Evolutionary conservation across 2,797 vertebrate genomes (phyloP).

Genomic region (Tenualosa ilisha): DNA sequence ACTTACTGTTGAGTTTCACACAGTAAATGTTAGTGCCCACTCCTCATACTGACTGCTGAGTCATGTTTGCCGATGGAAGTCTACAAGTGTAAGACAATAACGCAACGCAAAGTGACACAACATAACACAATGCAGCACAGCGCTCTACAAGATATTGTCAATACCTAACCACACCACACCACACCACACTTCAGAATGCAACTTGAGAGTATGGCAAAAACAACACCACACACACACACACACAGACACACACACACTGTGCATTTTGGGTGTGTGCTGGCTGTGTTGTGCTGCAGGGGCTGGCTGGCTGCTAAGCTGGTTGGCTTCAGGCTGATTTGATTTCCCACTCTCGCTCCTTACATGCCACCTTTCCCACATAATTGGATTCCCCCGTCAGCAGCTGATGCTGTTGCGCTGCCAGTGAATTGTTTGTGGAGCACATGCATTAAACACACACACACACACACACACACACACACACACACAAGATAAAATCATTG

Average conservation of each 20-base stretch:
- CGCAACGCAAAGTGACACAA: no score
- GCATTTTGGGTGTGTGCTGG: background rate
- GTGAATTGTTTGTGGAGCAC: conserved; percentile 17
- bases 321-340: conserved; percentile 30
- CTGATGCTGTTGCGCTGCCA: conserved; percentile 24
- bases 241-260: background rate
- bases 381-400: conserved; percentile 49
- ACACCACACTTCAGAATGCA: background rate
- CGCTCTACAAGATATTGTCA: background rate
- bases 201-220: background rate
- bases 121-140: background rate
- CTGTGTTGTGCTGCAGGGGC: background rate
- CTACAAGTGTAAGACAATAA: background rate
- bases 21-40: background rate
- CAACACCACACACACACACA: background rate
- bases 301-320: background rate
- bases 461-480: background rate
- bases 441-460: background rate
- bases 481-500: background rate
- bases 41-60: conserved; percentile 6
- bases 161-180: background rate
- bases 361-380: conserved; percentile 44
- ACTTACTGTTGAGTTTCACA: background rate
- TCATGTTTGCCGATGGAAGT: background rate
- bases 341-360: conserved; percentile 38